Conservation (phyloP, 2,888 invertebrate species). For the Cosmopolites sordidus region DNA sequence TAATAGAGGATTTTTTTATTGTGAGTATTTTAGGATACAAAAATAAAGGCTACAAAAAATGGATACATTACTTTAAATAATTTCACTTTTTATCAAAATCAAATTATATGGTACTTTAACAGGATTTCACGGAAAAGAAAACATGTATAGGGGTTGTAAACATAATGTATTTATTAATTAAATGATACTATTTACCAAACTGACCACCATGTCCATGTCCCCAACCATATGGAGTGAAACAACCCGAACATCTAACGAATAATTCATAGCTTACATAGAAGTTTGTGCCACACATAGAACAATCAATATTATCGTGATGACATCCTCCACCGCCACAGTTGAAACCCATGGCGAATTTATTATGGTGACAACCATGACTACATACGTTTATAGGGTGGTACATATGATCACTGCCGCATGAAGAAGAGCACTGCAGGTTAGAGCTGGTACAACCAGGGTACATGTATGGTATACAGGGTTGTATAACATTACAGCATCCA, state of each 20-base stretch:
- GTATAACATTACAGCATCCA: conserved; percentile 19
- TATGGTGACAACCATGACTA: conserved; percentile 10
- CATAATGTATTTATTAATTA: too few species aligned
- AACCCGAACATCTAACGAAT: conserved; percentile 15
- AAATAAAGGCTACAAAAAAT: too few species aligned
- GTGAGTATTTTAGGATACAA: too few species aligned
- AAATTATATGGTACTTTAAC: too few species aligned
- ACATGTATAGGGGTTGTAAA: too few species aligned
- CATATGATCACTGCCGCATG: not conserved
- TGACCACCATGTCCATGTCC: too few species aligned
- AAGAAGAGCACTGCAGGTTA: conserved; percentile 1
- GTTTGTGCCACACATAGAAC: conserved; percentile 9
- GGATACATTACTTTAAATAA: too few species aligned
- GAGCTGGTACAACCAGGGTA: conserved; percentile 9
- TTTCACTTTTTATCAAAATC: too few species aligned
- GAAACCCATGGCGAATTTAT: not conserved
- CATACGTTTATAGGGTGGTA: conserved; percentile 16
- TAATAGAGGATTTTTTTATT: too few species aligned
- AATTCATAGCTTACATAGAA: conserved; percentile 8
- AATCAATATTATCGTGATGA: conserved; percentile 5
- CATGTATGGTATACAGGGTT: conserved; percentile 14
- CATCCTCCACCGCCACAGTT: conserved; percentile 12
- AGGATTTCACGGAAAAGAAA: too few species aligned
- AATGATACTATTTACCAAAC: too few species aligned
- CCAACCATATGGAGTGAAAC: conserved; percentile 16